A percentile compares a stretch with the other conserved stretches of the same genome.
These are phyloP conservation scores for Nesoenas mayeri DNA, from an alignment of 2,113 vertebrate species.

Conservation along the genomic window DNA sequence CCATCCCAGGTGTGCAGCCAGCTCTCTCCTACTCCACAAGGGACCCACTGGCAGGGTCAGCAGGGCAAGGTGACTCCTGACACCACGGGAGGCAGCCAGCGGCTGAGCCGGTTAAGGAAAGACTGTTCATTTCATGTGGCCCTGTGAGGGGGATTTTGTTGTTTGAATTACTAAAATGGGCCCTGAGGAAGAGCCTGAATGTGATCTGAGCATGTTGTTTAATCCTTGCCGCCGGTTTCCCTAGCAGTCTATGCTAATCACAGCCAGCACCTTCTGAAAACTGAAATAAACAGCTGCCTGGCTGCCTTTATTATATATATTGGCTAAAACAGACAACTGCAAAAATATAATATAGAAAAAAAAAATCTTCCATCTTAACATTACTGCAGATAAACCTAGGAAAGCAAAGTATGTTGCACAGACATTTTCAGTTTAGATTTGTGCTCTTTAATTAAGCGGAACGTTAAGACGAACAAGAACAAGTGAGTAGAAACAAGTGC, in stretches of 20 bases:
- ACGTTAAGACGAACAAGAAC: background rate
- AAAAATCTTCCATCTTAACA: background rate
- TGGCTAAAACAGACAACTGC: background rate
- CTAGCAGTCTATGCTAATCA: background rate
- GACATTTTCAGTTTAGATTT: background rate
- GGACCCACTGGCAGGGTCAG: background rate
- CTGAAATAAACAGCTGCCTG: background rate
- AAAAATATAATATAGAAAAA: background rate
- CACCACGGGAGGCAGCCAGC: background rate
- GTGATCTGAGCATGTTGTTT: background rate
- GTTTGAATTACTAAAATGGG: background rate
- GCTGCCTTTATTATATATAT: background rate
- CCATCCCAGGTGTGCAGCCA: background rate
- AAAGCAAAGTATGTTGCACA: background rate
- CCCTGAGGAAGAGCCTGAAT: background rate
- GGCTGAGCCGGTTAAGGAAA: background rate
- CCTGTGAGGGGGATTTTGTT: background rate
- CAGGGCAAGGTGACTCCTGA: background rate
- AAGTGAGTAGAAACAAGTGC: background rate
- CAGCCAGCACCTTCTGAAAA: background rate
- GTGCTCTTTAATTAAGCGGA: conserved; percentile 24
- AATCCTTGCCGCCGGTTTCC: background rate
- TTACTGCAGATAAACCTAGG: background rate
- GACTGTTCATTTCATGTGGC: background rate
- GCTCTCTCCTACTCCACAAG: background rate